A percentile compares a stretch with the other conserved stretches of the same genome.
Conservation (phyloP, 2,113 vertebrate species). For the Siniperca chuatsi region DNA sequence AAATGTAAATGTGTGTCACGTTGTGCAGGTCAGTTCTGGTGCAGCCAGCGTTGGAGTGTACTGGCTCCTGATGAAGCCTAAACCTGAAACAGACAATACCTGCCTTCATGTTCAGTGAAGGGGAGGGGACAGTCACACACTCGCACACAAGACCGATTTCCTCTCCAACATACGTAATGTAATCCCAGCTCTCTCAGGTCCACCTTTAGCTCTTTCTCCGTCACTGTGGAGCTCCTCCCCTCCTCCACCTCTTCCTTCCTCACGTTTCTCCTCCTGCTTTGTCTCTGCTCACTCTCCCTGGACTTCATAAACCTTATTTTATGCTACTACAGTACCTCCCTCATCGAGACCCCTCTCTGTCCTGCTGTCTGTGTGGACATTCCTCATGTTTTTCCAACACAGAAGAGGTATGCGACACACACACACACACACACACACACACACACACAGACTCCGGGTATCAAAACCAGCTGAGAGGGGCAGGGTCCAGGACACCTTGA, state of each 20-base stretch:
- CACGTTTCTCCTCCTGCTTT: slow-evolving; percentile 23
- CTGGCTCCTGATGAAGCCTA: neutral
- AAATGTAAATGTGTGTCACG: neutral
- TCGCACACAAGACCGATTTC: neutral
- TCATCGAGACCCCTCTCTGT: slow-evolving; percentile 1
- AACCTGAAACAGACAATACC: slow-evolving; percentile 25
- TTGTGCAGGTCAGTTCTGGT: neutral
- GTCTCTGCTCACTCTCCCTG: slow-evolving; percentile 21
- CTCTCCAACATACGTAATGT: neutral
- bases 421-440: slow-evolving; percentile 29
- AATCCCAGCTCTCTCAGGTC: slow-evolving; percentile 4
- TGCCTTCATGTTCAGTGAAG: slow-evolving; percentile 23
- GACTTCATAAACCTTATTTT: slow-evolving; percentile 40
- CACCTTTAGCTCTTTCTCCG: slow-evolving; percentile 18
- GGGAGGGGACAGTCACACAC: neutral
- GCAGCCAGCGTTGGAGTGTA: neutral
- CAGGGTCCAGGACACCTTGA: slow-evolving; percentile 76
- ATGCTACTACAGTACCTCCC: slow-evolving; percentile 41
- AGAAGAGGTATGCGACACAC: slow-evolving; percentile 32
- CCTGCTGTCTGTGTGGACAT: slow-evolving; percentile 36
- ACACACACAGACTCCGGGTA: slow-evolving; percentile 47
- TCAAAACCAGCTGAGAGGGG: slow-evolving; percentile 80
- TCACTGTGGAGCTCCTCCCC: neutral
- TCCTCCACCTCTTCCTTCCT: slow-evolving; percentile 27
- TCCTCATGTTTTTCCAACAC: slow-evolving; percentile 53